These are phyloP conservation scores for Listronotus oregonensis DNA, from an alignment of 1,140 invertebrate genomes.

Conservation along the genomic window DNA sequence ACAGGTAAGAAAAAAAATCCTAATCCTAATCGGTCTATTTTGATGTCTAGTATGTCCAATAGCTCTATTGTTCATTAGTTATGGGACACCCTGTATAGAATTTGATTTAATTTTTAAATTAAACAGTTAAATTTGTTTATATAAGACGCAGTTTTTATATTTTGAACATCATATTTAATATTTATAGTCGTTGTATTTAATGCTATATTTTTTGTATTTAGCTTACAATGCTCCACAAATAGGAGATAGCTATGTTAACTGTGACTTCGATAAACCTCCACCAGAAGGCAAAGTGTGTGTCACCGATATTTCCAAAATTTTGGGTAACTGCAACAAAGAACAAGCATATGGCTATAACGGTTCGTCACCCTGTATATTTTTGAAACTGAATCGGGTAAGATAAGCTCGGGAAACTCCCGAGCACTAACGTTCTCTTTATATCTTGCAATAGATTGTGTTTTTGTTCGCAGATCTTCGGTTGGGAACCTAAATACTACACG, in stretches of 20 bases:
- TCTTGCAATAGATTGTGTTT: conserved; percentile 27
- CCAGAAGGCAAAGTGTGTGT: conserved; percentile 70
- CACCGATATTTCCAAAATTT: conserved; percentile 64
- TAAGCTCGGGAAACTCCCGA: conserved; percentile 59
- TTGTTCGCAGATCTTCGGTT: conserved; percentile 67
- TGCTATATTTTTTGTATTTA: conserved; percentile 38
- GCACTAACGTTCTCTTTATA: conserved; percentile 19
- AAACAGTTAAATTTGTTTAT: no score
- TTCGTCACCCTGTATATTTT: conserved; percentile 76
- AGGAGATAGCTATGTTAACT: conserved; percentile 69
- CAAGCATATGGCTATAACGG: conserved; percentile 73
- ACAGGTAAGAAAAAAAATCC: no score
- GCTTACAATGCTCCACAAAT: conserved; percentile 64
- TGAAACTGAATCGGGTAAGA: conserved; percentile 85
- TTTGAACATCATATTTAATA: no score
- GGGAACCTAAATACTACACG: conserved; percentile 76
- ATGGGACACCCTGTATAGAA: no score
- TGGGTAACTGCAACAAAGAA: conserved; percentile 68
- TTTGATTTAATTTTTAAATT: no score
- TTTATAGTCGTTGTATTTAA: no score
- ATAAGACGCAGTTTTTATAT: no score
- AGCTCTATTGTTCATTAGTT: no score
- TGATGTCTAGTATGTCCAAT: no score
- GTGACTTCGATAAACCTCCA: conserved; percentile 65
- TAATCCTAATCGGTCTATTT: no score